These are phyloP conservation scores for Vulpes vulpes DNA, from an alignment of 2,113 vertebrate genomes.

Conservation along the genomic window DNA sequence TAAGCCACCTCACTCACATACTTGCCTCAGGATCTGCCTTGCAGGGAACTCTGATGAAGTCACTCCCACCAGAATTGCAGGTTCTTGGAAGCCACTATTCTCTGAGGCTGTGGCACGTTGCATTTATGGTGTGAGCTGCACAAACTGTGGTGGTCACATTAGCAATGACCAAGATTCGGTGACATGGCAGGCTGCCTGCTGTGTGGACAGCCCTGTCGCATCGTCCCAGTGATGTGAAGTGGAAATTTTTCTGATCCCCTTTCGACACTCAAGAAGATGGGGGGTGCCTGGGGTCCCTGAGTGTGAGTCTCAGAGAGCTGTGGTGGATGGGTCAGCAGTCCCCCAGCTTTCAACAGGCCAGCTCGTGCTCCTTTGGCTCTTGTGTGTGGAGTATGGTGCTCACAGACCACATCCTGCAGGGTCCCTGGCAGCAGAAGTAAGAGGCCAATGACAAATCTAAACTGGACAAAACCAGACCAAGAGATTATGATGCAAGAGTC, in stretches of 20 bases:
- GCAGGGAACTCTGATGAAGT: neutral
- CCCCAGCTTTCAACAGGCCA: neutral
- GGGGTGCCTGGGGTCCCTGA: neutral
- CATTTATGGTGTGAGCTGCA: fast-evolving
- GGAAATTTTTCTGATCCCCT: neutral
- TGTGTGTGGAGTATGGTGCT: neutral
- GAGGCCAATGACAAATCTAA: neutral
- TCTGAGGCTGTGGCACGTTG: neutral
- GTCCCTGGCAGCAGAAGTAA: neutral
- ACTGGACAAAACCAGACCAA: neutral
- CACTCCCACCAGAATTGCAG: neutral
- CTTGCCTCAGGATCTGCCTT: neutral
- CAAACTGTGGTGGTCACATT: fast-evolving
- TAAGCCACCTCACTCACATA: neutral
- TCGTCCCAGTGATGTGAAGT: neutral
- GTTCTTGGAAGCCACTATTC: neutral
- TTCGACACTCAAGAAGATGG: neutral
- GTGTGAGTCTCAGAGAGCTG: neutral
- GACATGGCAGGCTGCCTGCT: fast-evolving
- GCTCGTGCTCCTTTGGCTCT: neutral
- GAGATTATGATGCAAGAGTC: neutral
- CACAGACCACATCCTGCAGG: fast-evolving
- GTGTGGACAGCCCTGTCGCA: neutral
- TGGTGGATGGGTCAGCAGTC: neutral
- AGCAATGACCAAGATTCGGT: too few species aligned